These are phyloP conservation scores for Salvelinus fontinalis DNA, from an alignment of 2,113 vertebrate species.

Conservation along the genomic window DNA sequence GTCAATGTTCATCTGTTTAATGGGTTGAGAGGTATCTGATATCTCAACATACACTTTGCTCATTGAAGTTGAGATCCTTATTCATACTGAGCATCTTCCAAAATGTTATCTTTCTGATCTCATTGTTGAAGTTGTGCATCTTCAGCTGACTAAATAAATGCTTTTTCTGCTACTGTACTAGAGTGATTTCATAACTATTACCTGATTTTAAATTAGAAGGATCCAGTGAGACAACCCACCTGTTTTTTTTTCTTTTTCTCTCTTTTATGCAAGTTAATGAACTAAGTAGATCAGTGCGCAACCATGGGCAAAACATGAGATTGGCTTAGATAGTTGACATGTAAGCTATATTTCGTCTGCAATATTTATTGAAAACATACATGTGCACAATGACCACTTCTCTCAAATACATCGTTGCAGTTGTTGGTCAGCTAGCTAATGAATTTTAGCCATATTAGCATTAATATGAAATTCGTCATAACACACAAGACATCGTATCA, in stretches of 20 bases:
- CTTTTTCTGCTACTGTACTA: conserved; percentile 69
- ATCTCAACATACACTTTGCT: conserved; percentile 43
- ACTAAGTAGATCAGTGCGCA: conserved; percentile 30
- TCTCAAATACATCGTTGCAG: too few relatives aligned
- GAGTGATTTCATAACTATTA: neutral
- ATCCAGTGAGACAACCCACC: conserved; percentile 20
- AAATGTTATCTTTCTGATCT: conserved; percentile 63
- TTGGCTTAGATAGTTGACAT: too few relatives aligned
- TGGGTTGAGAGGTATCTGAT: conserved; percentile 37
- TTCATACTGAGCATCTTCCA: conserved; percentile 72
- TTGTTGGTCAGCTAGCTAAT: too few relatives aligned
- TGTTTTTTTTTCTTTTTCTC: conserved; percentile 59
- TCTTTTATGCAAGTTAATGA: conserved; percentile 66
- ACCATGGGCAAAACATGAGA: too few relatives aligned
- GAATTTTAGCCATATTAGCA: too few relatives aligned
- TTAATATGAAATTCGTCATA: too few relatives aligned
- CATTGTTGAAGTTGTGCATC: conserved; percentile 62
- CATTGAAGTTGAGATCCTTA: conserved; percentile 57
- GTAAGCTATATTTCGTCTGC: too few relatives aligned
- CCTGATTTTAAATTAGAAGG: too few relatives aligned
- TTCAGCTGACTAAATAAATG: conserved; percentile 78
- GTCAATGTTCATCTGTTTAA: conserved; percentile 50
- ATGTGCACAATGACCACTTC: too few relatives aligned
- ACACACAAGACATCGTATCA: too few relatives aligned
- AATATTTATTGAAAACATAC: too few relatives aligned